Evolutionary conservation across 1,140 invertebrate species (phyloP).

Genomic region (Orchesella cincta): DNA sequence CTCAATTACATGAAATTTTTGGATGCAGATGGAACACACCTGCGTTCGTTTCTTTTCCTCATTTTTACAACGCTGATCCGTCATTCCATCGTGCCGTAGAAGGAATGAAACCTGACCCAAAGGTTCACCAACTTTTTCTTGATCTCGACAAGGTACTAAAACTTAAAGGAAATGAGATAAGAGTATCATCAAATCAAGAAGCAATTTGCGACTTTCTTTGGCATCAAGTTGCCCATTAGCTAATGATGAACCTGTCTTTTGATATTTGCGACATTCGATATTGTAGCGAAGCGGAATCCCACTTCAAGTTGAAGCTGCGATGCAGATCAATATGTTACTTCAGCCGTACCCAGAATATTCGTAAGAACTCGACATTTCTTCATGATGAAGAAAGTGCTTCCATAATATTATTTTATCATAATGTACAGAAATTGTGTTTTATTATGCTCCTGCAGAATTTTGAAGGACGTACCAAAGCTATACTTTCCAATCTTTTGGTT

Average conservation of each 20-base stretch:
- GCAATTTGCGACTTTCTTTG: too few relatives aligned
- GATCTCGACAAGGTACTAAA: conserved; percentile 26
- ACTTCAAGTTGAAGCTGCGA: conserved; percentile 65
- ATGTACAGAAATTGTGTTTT: too few relatives aligned
- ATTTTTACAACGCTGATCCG: conserved; percentile 74
- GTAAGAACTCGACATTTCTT: too few relatives aligned
- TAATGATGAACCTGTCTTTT: background rate
- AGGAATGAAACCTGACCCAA: conserved; percentile 65
- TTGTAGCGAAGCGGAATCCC: conserved; percentile 70
- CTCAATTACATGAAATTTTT: background rate
- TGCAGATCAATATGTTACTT: conserved; percentile 74
- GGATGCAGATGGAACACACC: conserved; percentile 62
- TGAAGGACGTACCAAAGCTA: conserved; percentile 66
- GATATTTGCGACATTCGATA: too few relatives aligned
- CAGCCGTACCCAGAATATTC: conserved; percentile 61
- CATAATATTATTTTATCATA: too few relatives aligned
- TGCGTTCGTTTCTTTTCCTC: conserved; percentile 73
- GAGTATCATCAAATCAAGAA: too few relatives aligned
- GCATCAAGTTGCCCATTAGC: too few relatives aligned
- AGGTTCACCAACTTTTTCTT: conserved; percentile 9
- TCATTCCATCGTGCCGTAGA: conserved; percentile 65
- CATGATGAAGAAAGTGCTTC: too few relatives aligned
- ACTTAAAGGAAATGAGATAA: too few relatives aligned
- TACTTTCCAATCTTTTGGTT: conserved; percentile 80
- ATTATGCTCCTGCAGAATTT: too few relatives aligned